Base-by-base conservation (phyloP, 2,888 invertebrate genomes). In the Epistrophe eligans region DNA sequence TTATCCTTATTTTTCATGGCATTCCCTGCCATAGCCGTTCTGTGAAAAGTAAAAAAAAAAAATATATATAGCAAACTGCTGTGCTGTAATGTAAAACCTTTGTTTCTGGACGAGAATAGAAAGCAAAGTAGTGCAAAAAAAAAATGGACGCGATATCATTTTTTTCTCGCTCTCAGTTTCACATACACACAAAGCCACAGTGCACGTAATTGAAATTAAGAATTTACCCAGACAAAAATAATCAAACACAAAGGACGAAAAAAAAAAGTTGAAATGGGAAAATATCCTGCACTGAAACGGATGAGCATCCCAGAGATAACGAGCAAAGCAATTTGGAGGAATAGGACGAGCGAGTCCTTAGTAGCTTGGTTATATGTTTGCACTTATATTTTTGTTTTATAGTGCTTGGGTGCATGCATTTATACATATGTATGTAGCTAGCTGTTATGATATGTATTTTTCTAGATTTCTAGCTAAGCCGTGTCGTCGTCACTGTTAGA, bases 141-240 rank as follows among this genome's bases (percentile, higher is more conserved):
- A 80, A 80, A 24, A 81, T 57, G 50, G 67, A 80, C 55, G 82
- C 45, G 67, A 62, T 79, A 79, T 73, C 24, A 38, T 55, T 79
- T 73, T 84, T 84, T 77, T 80, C 13, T 52, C 72, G 66, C 67
- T 52, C 24, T 45, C 55, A 58, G 71, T 81, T 40, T 76, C 40
- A 58, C 85, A 74, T 64, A 82, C 77, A 77, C 64, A 83, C 70
- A 82, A 83, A 83, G 64, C 83, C 79, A 83, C 79, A 82, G 55
- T 85, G 87, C 87, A 87, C 87, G 87, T 87, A 87, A 87, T 87
- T 87, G 87, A 87, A 87, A 87, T 87, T 87, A 87, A 87, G 87
- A 87, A 87, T 87, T 87, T 87, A 72, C 74, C 82, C 87, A 83
- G 87, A 79, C 79, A 83, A 85, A 87, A 87, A 83, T 87, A 87